These are phyloP conservation scores for Diachasma alloeum DNA, from an alignment of 1,140 invertebrate genomes.

Conservation along the genomic window DNA sequence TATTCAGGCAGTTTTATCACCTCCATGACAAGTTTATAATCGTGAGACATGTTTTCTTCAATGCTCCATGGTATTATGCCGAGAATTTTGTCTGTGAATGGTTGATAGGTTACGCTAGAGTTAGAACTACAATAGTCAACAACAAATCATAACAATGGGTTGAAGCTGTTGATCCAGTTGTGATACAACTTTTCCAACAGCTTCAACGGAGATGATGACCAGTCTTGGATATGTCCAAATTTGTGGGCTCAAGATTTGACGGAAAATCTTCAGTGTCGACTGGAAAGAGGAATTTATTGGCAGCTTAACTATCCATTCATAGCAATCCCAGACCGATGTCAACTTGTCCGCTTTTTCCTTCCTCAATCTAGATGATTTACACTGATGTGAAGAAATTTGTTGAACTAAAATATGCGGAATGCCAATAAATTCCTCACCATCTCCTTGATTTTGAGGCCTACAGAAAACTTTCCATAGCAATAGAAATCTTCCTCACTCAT, in stretches of 20 bases:
- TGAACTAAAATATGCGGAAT: neutral
- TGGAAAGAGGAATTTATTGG: neutral
- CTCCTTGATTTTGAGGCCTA: neutral
- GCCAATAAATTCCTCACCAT: neutral
- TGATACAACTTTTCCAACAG: slow-evolving; percentile 12
- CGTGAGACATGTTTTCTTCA: slow-evolving; percentile 26
- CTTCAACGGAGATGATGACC: slow-evolving; percentile 24
- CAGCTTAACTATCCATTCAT: neutral
- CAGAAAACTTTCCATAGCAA: neutral
- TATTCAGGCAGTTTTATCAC: slow-evolving; percentile 35
- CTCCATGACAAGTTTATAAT: slow-evolving; percentile 11
- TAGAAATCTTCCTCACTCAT: neutral
- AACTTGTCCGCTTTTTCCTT: too few species aligned
- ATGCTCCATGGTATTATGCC: slow-evolving; percentile 20
- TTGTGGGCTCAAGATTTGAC: neutral
- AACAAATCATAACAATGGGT: slow-evolving; percentile 39
- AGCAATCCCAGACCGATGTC: too few species aligned
- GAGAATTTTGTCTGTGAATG: slow-evolving; percentile 8
- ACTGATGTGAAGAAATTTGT: neutral
- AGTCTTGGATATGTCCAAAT: neutral
- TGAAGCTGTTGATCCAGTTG: neutral
- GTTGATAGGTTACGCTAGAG: slow-evolving; percentile 18
- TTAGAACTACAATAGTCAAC: slow-evolving; percentile 53
- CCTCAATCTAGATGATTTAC: neutral
- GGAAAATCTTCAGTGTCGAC: neutral